Percentiles rank a stretch among this genome's conserved stretches.
phyloP scores from a whole-genome alignment of 1,140 invertebrate species.

The Drosophila kanapiae region DNA sequence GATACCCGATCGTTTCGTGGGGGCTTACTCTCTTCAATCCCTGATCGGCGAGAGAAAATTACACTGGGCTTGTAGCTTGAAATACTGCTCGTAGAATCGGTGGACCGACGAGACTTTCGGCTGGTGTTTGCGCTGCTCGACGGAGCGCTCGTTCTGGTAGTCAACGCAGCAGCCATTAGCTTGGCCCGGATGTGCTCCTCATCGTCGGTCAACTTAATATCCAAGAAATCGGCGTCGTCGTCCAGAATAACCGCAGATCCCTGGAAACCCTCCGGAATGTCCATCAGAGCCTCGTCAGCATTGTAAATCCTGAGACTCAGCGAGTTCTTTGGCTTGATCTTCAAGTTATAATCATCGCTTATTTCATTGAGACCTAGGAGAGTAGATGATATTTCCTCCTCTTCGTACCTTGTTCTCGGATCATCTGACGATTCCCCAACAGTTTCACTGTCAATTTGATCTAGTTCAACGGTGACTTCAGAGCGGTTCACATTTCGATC shows the following conservation, averaged over 20 bases:
- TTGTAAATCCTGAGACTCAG: conserved; percentile 33
- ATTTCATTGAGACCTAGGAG: too few relatives aligned
- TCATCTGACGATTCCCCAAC: not conserved
- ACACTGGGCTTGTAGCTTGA: conserved; percentile 45
- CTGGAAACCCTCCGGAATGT: conserved; percentile 17
- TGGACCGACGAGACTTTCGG: conserved; percentile 10
- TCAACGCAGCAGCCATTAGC: conserved; percentile 38
- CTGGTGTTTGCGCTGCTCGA: conserved; percentile 20
- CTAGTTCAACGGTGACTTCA: not conserved
- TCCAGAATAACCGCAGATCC: conserved; percentile 31
- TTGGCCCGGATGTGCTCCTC: conserved; percentile 47
- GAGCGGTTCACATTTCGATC: not conserved
- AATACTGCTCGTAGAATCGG: conserved; percentile 13
- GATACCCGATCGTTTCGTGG: conserved; percentile 32
- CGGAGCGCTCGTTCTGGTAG: conserved; percentile 7
- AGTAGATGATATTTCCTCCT: not conserved
- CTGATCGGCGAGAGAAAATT: conserved; percentile 52
- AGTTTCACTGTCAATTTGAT: not conserved
- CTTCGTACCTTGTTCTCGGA: not conserved
- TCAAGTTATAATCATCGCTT: not conserved
- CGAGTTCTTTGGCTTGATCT: not conserved
- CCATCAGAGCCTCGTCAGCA: conserved; percentile 32
- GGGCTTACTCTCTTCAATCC: conserved; percentile 2
- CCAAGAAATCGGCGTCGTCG: conserved; percentile 38
- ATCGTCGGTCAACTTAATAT: conserved; percentile 39